Percentiles rank a stretch among this genome's conserved stretches.
phyloP scores from a whole-genome alignment of 2,113 vertebrate species.

The Mohoua ochrocephala region DNA sequence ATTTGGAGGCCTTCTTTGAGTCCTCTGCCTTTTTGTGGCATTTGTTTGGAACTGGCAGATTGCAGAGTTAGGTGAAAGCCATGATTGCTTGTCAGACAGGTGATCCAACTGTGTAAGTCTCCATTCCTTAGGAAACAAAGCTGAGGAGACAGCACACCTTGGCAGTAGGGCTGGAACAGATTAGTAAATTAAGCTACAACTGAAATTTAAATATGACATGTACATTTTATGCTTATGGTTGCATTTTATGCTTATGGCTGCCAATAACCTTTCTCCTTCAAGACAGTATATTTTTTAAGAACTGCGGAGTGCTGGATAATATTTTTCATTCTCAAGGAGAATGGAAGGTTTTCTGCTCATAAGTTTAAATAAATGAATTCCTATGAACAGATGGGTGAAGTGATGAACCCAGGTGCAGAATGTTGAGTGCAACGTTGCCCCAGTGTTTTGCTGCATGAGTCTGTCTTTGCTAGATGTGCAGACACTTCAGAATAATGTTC shows the following conservation, averaged over 20 bases:
- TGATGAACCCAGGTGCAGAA: background rate
- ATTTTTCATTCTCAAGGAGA: background rate
- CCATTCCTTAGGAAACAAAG: background rate
- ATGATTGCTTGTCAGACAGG: background rate
- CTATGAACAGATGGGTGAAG: background rate
- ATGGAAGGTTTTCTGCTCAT: background rate
- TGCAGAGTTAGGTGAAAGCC: background rate
- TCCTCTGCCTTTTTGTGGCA: background rate
- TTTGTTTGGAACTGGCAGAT: background rate
- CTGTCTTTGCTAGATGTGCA: background rate
- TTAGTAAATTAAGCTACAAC: background rate
- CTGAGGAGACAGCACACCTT: background rate
- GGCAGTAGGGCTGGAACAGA: background rate
- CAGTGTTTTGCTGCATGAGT: background rate
- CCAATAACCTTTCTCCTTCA: background rate
- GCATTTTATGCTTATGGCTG: background rate
- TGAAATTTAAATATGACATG: background rate
- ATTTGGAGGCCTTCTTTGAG: background rate
- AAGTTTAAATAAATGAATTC: background rate
- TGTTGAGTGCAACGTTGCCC: fast-evolving
- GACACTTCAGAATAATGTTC: background rate
- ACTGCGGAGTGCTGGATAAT: background rate
- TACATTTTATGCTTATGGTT: background rate
- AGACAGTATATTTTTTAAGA: background rate
- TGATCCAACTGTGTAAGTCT: fast-evolving